Evolutionary conservation across 2,888 invertebrate species (phyloP), one percentile per base, ranked within the genome.

Genomic region (Cryptophagus acutangulus): DNA sequence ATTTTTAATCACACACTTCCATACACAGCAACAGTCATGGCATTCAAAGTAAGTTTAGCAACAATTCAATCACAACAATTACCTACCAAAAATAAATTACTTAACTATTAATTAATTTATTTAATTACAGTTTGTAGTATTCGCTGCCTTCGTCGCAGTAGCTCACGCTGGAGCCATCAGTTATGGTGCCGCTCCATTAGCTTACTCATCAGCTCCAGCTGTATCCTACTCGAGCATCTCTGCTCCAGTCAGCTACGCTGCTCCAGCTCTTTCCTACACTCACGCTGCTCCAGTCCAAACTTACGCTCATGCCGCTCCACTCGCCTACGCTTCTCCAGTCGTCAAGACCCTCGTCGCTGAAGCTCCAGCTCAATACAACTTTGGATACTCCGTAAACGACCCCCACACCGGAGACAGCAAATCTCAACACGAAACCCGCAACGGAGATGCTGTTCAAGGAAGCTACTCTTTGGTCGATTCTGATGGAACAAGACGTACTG

Each of bases 401-500:
- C 56, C 57, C 37, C 52, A 51, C 45, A 74, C 74, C 37, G 74
- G 54, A 71, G 75, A 75, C 68, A 70, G 72, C 2, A 34, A 34
- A 10, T 18, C 10, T 13, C 18, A 34, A 17, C 34, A 34, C 17
- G 18, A 17, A 34, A 12, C 38, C 28, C 30, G 20, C 38, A 14
- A 16, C 16, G 31, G 31, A 3, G 72, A 72, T 54, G 71, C 70
- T 48, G 59, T 71, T 36, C 66, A 68, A 40, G 74, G 74, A 64
- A 15, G 65, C 46, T 74, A 74, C 49, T 69, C 72, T 44, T 55
- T 75, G 1, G 63, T 74, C 49, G 74, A 75, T 47, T 58, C 75
- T 14, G 75, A 75, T 59, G 75, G 75, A 14, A 67, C 68, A 51
- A 67, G 66, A 35, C 69, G 75, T 44, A 65, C 69, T 29, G 75